Evolutionary conservation across 2,888 invertebrate genomes (phyloP), one percentile per base, ranked within the genome.

Genomic region (Fragum fragum): DNA sequence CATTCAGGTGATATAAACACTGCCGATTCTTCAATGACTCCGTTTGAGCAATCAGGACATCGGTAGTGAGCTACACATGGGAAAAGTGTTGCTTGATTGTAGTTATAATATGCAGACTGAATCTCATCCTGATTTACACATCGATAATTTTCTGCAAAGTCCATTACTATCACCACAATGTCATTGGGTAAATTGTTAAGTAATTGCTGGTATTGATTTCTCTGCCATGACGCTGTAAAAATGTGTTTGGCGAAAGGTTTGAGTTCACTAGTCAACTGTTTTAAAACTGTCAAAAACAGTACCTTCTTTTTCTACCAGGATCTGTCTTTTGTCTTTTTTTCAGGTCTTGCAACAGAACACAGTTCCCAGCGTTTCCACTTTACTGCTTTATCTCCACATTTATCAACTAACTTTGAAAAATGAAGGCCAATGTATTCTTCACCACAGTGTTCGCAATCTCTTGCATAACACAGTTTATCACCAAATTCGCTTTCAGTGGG

Each of bases 141-240:
- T n/a, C n/a, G n/a, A n/a, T n/a, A n/a, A n/a, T n/a, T n/a, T n/a
- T n/a, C n/a, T n/a, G n/a, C n/a, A n/a, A n/a, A n/a, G n/a, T n/a
- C n/a, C n/a, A n/a, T n/a, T n/a, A n/a, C n/a, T n/a, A n/a, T n/a
- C n/a, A n/a, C n/a, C n/a, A n/a, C n/a, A n/a, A n/a, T n/a, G n/a
- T n/a, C n/a, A n/a, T n/a, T n/a, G n/a, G n/a, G n/a, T n/a, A n/a
- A n/a, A n/a, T n/a, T n/a, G n/a, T n/a, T n/a, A n/a, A 29, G 53
- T 21, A 76, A 18, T 1, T 66, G 1, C 16, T 1, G 11, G 29
- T 55, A 76, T n/a, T 68, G 57, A 2, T 42, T 55, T 18, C 36
- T 21, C n/a, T 76, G 76, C 69, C 68, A 76, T 39, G 26, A 11
- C 3, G 76, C 76, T n/a, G 47, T 53, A 36, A 76, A 76, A 7